Evolutionary conservation across 2,113 vertebrate genomes (phyloP), one percentile per base, ranked within the genome.

Genomic region (Cyprinodon variegatus): DNA sequence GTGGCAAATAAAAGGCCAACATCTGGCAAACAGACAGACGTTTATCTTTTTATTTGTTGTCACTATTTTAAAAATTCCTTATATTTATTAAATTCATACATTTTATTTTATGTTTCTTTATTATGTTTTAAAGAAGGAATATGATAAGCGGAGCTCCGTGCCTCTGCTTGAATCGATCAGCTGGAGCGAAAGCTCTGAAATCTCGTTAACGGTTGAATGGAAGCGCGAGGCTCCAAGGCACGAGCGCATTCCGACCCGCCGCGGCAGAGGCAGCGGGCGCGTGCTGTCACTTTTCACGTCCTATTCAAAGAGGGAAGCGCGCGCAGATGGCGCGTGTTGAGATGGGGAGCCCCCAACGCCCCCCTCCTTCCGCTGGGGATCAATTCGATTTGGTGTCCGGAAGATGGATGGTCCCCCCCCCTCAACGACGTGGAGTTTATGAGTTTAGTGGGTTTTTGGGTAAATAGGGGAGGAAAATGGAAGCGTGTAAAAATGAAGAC

Each of bases 361-460:
- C 78, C 65, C 74, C 77, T 77, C 63, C 78, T 73, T 68, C 78
- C 53, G 68, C 78, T 72, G 53, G 76, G 83, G 86, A 93, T 93
- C 89, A 93, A 92, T 93, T 88, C 83, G 89, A 91, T 93, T 89
- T 86, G 87, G 89, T 91, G 90, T 93, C 89, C 87, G 38, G 82
- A 93, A 93, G 93, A 93, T 89, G 90, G 92, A 93, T 93, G 93
- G 88, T 87, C 89, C 37, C 80, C 80, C 90, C 90, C 89, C 88
- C 50, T 57, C 78, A 65, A 89, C 93, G 91, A 92, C 89, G 83
- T 74, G 59, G 78, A 87, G 68, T 90, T 92, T 91, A 91, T 92
- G 89, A 90, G 88, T 92, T 92, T 86, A 89, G 74, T 72, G 77
- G 22, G 8, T 66, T 79, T 76, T 85, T 86, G 89, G 80, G 88